Evolutionary conservation across 2,113 vertebrate genomes (phyloP).

Genomic region (Bubalus kerabau): DNA sequence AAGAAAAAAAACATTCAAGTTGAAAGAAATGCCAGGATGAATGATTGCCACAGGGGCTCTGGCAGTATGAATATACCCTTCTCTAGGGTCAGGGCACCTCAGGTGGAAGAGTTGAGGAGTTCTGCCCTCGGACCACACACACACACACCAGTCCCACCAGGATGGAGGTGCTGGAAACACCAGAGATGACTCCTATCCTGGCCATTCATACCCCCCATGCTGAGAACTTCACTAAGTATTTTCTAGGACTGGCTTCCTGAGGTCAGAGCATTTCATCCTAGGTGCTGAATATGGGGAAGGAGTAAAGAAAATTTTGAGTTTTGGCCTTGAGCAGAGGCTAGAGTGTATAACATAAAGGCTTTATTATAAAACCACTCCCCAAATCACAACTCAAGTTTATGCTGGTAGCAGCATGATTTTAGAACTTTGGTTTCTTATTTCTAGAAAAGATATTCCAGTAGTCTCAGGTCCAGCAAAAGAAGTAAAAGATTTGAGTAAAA

Average conservation of each 20-base stretch:
- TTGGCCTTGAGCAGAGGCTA: not conserved
- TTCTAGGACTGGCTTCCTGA: not conserved
- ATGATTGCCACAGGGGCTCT: not conserved
- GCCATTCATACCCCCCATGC: not conserved
- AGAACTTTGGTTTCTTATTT: not conserved
- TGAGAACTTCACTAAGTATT: not conserved
- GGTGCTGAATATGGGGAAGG: not conserved
- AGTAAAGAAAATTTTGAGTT: not conserved
- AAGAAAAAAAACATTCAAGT: not conserved
- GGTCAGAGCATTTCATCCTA: not conserved
- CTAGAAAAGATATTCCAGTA: not conserved
- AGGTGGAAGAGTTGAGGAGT: not conserved
- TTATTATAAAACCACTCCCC: not conserved
- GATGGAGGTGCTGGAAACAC: not conserved
- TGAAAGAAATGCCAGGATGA: not conserved
- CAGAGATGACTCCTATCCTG: no score
- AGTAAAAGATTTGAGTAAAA: not conserved
- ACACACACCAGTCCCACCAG: not conserved
- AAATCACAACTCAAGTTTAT: not conserved
- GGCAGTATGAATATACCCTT: not conserved
- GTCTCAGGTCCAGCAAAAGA: not conserved
- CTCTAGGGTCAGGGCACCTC: not conserved
- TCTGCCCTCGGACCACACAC: not conserved
- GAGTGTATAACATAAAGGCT: not conserved
- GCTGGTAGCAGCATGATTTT: not conserved